A percentile compares a stretch with the other conserved stretches of the same genome.
These are phyloP conservation scores for Hypotaenidia okinawae DNA, from an alignment of 2,797 vertebrate species.

Conservation along the genomic window DNA sequence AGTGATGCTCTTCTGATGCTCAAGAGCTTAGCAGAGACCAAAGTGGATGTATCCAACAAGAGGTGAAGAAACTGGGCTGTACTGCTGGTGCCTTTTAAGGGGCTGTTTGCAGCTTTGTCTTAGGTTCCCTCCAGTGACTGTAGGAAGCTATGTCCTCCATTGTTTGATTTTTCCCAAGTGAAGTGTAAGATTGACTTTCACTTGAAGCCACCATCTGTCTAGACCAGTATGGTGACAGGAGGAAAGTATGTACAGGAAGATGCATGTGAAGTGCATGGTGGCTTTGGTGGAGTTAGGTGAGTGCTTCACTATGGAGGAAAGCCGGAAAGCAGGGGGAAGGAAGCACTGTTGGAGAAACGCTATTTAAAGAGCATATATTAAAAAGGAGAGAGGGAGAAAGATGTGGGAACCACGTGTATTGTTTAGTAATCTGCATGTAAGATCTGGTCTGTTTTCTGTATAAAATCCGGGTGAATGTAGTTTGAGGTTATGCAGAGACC, in stretches of 20 bases:
- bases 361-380: fast-evolving
- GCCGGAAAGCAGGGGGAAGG: not conserved
- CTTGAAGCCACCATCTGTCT: fast-evolving
- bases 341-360: not conserved
- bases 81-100: not conserved
- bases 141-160: too few relatives aligned
- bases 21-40: not conserved
- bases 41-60: too few relatives aligned
- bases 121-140: not conserved
- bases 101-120: not conserved
- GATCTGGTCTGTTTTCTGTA: not conserved
- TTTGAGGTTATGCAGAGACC: not conserved
- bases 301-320: not conserved
- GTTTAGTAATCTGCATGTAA: not conserved
- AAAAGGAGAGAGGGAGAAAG: not conserved
- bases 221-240: not conserved
- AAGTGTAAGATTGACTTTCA: not conserved
- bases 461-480: not conserved
- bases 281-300: not conserved
- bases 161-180: not conserved
- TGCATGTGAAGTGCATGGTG: too few relatives aligned
- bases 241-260: fast-evolving
- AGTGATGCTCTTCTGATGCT: not conserved
- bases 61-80: too few relatives aligned
- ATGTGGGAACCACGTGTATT: not conserved